A percentile compares a stretch with the other conserved stretches of the same genome.
Evolutionary conservation across 1,140 invertebrate species (phyloP).

Genomic region (Trichonephila clavipes): DNA sequence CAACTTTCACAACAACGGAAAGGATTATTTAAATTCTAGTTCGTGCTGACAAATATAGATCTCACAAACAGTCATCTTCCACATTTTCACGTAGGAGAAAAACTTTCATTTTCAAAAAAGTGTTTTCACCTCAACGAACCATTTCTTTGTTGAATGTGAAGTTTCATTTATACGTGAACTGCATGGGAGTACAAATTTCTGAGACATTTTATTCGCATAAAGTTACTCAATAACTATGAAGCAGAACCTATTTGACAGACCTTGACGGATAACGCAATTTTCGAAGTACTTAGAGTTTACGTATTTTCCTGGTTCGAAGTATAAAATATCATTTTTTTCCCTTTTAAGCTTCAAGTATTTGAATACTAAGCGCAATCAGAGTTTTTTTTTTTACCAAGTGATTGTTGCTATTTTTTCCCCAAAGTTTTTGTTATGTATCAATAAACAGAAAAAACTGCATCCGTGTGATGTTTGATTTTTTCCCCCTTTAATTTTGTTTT

Average conservation of each 20-base stretch:
- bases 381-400: not conserved
- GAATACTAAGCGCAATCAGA: not conserved
- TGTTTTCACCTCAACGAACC: not conserved
- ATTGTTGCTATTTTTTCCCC: not conserved
- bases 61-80: not conserved
- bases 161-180: not conserved
- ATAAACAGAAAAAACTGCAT: not conserved
- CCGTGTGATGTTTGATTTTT: not conserved
- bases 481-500: not conserved
- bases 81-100: not conserved
- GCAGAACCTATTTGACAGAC: conserved; percentile 15
- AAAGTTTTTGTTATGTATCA: not conserved
- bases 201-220: not conserved
- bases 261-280: conserved; percentile 8
- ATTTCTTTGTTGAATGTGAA: not conserved
- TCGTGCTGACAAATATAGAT: not conserved
- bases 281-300: not conserved
- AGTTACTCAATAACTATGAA: conserved; percentile 4
- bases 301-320: not conserved
- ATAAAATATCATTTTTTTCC: not conserved
- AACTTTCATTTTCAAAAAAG: not conserved
- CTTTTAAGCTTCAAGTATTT: not conserved
- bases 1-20: not conserved
- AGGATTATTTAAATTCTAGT: conserved; percentile 3
- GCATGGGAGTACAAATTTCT: not conserved